Percentiles rank a stretch among this genome's conserved stretches.
These are phyloP conservation scores for Xiphophorus birchmanni DNA, from an alignment of 2,797 vertebrate genomes.

Conservation along the genomic window DNA sequence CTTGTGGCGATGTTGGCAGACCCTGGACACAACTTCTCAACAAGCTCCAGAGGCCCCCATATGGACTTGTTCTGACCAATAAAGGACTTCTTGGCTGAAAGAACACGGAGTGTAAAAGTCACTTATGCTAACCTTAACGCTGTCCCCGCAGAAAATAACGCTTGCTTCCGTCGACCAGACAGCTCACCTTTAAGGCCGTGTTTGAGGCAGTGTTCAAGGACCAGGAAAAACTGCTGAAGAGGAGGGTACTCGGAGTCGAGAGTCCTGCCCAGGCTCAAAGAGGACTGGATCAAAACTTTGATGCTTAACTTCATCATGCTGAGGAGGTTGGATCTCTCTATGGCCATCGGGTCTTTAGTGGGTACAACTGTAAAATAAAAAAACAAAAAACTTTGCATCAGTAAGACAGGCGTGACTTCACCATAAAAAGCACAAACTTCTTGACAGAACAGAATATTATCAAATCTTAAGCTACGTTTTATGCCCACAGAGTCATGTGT, in stretches of 20 bases:
- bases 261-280: constrained; percentile 91
- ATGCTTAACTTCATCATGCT: constrained; percentile 98
- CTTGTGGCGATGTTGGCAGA: constrained; percentile 93
- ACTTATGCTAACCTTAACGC: too few relatives aligned
- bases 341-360: constrained; percentile 83
- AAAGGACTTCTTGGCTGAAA: constrained; percentile 92
- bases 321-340: constrained; percentile 94
- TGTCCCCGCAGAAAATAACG: background rate
- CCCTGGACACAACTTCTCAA: constrained; percentile 96
- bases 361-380: constrained; percentile 54
- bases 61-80: constrained; percentile 96
- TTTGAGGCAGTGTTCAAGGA: constrained; percentile 97
- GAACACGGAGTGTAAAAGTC: background rate
- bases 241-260: constrained; percentile 94
- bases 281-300: constrained; percentile 95
- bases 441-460: background rate
- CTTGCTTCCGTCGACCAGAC: background rate
- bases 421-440: background rate
- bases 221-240: constrained; percentile 96
- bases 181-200: constrained; percentile 95
- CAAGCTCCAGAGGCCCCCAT: constrained; percentile 95
- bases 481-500: constrained; percentile 45
- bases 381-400: background rate
- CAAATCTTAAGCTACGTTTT: constrained; percentile 15
- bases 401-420: background rate